Evolutionary conservation across 2,888 invertebrate genomes (phyloP).

Genomic region (Apodemia duryi): DNA sequence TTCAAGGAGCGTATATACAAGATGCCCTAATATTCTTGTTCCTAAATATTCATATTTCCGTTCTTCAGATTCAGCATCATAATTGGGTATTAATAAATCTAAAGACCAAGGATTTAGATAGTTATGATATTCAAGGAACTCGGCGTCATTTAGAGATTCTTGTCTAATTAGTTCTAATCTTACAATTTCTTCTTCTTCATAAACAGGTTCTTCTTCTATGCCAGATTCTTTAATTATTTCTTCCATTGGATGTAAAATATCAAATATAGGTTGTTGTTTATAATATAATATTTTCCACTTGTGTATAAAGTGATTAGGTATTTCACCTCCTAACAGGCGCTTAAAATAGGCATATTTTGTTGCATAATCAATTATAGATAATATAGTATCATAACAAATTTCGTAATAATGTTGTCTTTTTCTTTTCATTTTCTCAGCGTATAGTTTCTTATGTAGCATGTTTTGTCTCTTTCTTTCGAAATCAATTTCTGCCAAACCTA

Average conservation of each 20-base stretch:
- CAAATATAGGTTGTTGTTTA: slow-evolving; percentile 76
- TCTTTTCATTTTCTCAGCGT: slow-evolving; percentile 71
- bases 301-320: slow-evolving; percentile 68
- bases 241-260: slow-evolving; percentile 62
- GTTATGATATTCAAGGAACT: slow-evolving; percentile 78
- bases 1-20: slow-evolving; percentile 73
- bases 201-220: slow-evolving; percentile 42
- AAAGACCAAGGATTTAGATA: slow-evolving; percentile 76
- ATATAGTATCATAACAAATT: slow-evolving; percentile 72
- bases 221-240: slow-evolving; percentile 49
- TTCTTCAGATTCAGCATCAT: slow-evolving; percentile 61
- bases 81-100: slow-evolving; percentile 61
- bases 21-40: slow-evolving; percentile 64
- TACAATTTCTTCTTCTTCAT: slow-evolving; percentile 62
- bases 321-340: slow-evolving; percentile 52
- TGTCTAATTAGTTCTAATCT: slow-evolving; percentile 73
- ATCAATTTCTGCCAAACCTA: slow-evolving; percentile 68
- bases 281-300: slow-evolving; percentile 80
- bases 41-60: slow-evolving; percentile 66
- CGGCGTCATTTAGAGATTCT: slow-evolving; percentile 72
- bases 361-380: slow-evolving; percentile 78
- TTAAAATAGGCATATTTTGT: slow-evolving; percentile 73
- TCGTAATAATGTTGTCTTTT: slow-evolving; percentile 67
- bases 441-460: slow-evolving; percentile 75
- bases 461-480: slow-evolving; percentile 73